Base-by-base conservation (phyloP, 2,888 invertebrate genomes). In the Chouioia cunea region DNA sequence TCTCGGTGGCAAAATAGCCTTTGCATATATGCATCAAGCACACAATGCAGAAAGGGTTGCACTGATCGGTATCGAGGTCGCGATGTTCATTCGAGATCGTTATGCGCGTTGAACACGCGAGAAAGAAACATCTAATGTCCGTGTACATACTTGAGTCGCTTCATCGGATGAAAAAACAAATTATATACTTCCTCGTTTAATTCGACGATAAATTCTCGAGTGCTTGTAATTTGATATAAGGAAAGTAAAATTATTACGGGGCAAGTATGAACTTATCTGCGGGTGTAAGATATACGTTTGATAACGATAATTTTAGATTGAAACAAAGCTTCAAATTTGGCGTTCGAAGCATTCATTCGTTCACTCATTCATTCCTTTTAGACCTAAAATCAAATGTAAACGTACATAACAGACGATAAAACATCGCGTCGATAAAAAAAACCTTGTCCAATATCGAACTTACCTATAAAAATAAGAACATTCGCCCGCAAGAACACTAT, bases 401-500 rank as follows among this genome's bases (percentile, higher is more conserved):
- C n/a, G n/a, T n/a, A n/a, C n/a, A n/a, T n/a, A n/a, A n/a, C n/a
- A n/a, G n/a, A n/a, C n/a, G n/a, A 27, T 6, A 4, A 27, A 27
- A 27, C 6, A 27, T 27, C 27, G 6, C 6, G 6, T 27, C 27
- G 12, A 36, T 10, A 4, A 6, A 36, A 36, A 36, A 36, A 36
- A 36, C 6, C 1, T 10, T 6, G 36, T 36, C 6, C 36, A 36
- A 36, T 20, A 12, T 43, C 47, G 14, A 53, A 67, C 66, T 71
- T 58, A 71, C 66, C 71, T 71, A 54, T 15, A 59, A 57, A 58
- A 71, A 63, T 18, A 18, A 20, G 22, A 53, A 56, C 71, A 71
- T 71, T 53, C 71, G 65, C 53, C 44, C 15, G 23, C 14, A 15
- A 43, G 43, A 18, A 2, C 43, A 48, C 57, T 52, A 57, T 57